Base-by-base conservation (phyloP, 2,888 invertebrate genomes). In the Ypsolopha scabrella region DNA sequence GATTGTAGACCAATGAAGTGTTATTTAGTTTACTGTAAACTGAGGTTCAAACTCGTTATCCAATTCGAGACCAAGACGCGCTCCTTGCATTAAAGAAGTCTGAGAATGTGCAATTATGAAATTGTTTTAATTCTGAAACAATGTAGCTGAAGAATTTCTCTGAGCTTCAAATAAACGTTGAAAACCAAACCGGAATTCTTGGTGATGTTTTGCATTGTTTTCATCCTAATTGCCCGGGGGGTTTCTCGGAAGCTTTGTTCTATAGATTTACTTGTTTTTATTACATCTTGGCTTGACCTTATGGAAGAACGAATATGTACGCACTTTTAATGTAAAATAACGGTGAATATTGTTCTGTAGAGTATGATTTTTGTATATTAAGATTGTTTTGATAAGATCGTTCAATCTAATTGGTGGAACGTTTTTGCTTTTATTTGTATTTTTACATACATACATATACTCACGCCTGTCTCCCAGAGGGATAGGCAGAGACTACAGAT, bases 91-190 rank as follows among this genome's bases (percentile, higher is more conserved):
- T 24, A 24, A 83, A 83, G 79, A 81, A 80, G 75, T 80, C 75
- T 55, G 71, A 74, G 85, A 85, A 86, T 85, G 80, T 82, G 83
- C 83, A 83, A 86, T 86, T 83, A 85, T 82, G 80, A 85, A 83
- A 82, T 86, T 83, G 85, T 86, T 85, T 85, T 83, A 85, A 85
- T 85, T 85, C 83, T 74, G 80, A 78, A 85, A 86, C 86, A 85
- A 82, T 82, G 83, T 82, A 82, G 75, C 66, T 70, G 68, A 82
- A 82, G 82, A 83, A 83, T 82, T 78, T 75, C 78, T 72, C 74
- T 73, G 24, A 24, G 24, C 79, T 80, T 69, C 65, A 69, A 77
- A 69, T 74, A 65, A 75, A 75, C 75, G 45, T 68, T 67, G 65
- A 66, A 76, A 78, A 75, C 80, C 74, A 77, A 81, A 77, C 79